Conservation (phyloP, 2,113 vertebrate genomes). For the Crotophaga sulcirostris region DNA sequence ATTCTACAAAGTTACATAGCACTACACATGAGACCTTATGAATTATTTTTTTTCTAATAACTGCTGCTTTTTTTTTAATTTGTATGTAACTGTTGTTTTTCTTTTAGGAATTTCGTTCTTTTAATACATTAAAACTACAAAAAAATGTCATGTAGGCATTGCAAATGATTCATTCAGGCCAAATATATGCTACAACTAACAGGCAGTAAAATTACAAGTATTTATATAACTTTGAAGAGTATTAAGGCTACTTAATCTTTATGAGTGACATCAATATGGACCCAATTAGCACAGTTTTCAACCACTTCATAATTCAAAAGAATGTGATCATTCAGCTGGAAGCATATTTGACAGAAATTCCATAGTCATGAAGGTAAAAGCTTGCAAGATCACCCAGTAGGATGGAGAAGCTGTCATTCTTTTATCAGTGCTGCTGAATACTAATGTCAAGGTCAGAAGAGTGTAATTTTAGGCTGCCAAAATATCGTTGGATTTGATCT, state of each 20-base stretch:
- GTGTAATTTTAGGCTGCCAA: conserved; percentile 81
- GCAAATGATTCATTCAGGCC: neutral
- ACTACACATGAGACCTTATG: neutral
- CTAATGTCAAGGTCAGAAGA: conserved; percentile 82
- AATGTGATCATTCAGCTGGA: conserved; percentile 78
- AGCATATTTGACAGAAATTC: conserved; percentile 81
- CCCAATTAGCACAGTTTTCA: conserved; percentile 79
- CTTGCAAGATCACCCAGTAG: conserved; percentile 77
- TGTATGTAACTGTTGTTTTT: neutral
- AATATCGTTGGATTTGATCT: conserved; percentile 74
- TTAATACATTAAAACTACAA: neutral
- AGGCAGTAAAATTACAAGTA: conserved; percentile 33
- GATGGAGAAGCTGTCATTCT: conserved; percentile 79
- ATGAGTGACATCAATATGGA: conserved; percentile 70
- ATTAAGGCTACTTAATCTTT: conserved; percentile 71
- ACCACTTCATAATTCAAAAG: conserved; percentile 79
- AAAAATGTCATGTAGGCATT: neutral
- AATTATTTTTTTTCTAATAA: neutral
- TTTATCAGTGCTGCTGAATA: conserved; percentile 76
- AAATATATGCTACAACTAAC: neutral
- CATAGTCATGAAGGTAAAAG: conserved; percentile 80
- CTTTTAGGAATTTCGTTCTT: neutral
- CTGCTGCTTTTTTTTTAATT: neutral
- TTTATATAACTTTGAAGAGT: conserved; percentile 54
- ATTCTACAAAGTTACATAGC: neutral